phyloP scores from a whole-genome alignment of 1,140 invertebrate genomes.

The Drosophila trapezifrons region DNA sequence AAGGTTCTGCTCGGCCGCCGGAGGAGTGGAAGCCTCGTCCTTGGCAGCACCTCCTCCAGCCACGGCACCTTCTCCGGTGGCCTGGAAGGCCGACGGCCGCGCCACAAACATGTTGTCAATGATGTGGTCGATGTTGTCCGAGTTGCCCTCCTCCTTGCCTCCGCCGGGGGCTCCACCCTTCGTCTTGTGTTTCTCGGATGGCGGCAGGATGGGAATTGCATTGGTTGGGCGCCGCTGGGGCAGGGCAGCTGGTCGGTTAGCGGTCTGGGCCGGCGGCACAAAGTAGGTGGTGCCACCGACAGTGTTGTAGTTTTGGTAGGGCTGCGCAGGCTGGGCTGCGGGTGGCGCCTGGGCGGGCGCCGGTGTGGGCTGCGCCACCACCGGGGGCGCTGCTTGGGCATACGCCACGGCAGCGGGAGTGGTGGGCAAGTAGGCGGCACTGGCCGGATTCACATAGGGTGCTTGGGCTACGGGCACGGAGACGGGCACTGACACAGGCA shows the following conservation, averaged over 20 bases:
- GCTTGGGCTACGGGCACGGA: slow-evolving; percentile 55
- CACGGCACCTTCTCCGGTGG: slow-evolving; percentile 26
- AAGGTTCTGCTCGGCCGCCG: slow-evolving; percentile 54
- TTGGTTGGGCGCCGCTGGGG: slow-evolving; percentile 84
- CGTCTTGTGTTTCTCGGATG: slow-evolving; percentile 80
- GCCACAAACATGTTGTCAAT: slow-evolving; percentile 87
- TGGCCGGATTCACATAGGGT: slow-evolving; percentile 65
- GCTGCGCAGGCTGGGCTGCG: slow-evolving; percentile 39
- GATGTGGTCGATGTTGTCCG: slow-evolving; percentile 86
- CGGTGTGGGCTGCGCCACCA: slow-evolving; percentile 35
- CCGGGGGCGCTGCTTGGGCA: slow-evolving; percentile 60
- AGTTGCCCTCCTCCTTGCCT: slow-evolving; percentile 60
- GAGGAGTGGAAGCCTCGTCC: slow-evolving; percentile 38
- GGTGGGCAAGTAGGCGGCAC: slow-evolving; percentile 65
- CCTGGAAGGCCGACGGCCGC: slow-evolving; percentile 83
- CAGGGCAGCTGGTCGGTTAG: slow-evolving; percentile 67
- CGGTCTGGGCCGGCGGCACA: slow-evolving; percentile 73
- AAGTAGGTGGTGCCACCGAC: slow-evolving; percentile 84
- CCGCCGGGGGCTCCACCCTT: slow-evolving; percentile 13
- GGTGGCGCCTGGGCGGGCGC: slow-evolving; percentile 51
- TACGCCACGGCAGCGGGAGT: slow-evolving; percentile 68
- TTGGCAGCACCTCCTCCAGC: slow-evolving; percentile 12
- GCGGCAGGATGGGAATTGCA: slow-evolving; percentile 84
- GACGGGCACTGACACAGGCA: slow-evolving; percentile 48
- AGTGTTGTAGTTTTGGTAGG: slow-evolving; percentile 81